Evolutionary conservation across 2,113 vertebrate species (phyloP).

Genomic region (Canis aureus): DNA sequence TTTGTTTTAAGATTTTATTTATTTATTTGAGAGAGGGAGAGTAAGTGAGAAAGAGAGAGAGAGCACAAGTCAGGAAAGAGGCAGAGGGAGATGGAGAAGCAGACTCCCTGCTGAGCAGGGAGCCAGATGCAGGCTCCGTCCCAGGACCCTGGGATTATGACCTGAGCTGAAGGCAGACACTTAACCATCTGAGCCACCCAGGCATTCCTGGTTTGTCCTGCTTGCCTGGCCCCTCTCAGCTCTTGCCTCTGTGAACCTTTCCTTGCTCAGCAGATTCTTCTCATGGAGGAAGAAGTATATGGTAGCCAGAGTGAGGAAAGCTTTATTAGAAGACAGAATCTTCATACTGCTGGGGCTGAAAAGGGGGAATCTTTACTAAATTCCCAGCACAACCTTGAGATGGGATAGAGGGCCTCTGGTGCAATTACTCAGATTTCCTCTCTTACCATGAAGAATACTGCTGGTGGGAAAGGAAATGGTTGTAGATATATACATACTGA

Average conservation of each 20-base stretch:
- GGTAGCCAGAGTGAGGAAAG: not conserved
- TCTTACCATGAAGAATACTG: not conserved
- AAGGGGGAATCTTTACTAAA: conserved; percentile 57
- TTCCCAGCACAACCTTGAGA: not conserved
- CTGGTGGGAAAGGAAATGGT: not conserved
- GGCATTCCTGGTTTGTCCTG: too few species aligned
- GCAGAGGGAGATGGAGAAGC: too few species aligned
- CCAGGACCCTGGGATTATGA: too few species aligned
- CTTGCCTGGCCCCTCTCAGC: not conserved
- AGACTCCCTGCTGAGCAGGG: too few species aligned
- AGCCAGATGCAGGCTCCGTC: too few species aligned
- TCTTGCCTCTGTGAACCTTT: conserved; percentile 55
- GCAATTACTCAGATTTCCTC: not conserved
- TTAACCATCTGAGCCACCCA: too few species aligned
- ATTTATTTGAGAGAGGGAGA: too few species aligned
- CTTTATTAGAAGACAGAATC: conserved; percentile 62
- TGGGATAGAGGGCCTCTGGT: not conserved
- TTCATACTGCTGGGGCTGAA: not conserved
- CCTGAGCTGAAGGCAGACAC: too few species aligned
- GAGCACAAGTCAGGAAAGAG: too few species aligned
- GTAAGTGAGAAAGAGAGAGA: too few species aligned
- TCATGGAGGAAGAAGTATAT: not conserved
- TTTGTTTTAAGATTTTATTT: too few species aligned
- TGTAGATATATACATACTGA: not conserved
- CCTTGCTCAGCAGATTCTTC: conserved; percentile 13